Evolutionary conservation across 2,888 invertebrate genomes (phyloP).

Genomic region (Hirudinaria manillensis): DNA sequence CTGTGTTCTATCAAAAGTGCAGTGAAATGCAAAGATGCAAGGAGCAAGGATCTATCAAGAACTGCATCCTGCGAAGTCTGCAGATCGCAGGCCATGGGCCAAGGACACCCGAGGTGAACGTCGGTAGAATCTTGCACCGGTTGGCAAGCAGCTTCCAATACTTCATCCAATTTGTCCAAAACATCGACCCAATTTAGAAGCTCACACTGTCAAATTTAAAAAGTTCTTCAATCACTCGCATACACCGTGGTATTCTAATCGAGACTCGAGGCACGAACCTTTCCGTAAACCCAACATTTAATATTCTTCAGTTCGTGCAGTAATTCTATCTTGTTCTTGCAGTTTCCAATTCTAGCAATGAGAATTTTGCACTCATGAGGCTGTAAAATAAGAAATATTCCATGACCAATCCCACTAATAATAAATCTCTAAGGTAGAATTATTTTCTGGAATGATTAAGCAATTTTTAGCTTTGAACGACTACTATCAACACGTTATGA

Average conservation of each 20-base stretch:
- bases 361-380: conserved; percentile 68
- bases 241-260: not conserved
- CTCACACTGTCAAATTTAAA: conserved; percentile 61
- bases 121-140: not conserved
- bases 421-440: not conserved
- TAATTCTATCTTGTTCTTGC: conserved; percentile 59
- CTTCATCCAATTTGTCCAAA: conserved; percentile 64
- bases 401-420: not conserved
- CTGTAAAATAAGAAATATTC: conserved; percentile 39
- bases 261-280: conserved; percentile 52
- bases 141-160: conserved; percentile 69
- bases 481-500: no score
- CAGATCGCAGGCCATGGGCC: conserved; percentile 69
- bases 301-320: conserved; percentile 67
- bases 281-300: conserved; percentile 76
- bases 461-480: no score
- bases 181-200: conserved; percentile 79
- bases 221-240: not conserved
- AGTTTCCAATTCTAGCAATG: conserved; percentile 68
- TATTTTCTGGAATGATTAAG: not conserved
- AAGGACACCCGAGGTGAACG: conserved; percentile 58
- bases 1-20: conserved; percentile 78
- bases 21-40: conserved; percentile 73
- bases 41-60: conserved; percentile 62
- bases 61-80: conserved; percentile 59